phyloP scores from a whole-genome alignment of 2,888 invertebrate genomes.

The Sarcophaga carnaria region DNA sequence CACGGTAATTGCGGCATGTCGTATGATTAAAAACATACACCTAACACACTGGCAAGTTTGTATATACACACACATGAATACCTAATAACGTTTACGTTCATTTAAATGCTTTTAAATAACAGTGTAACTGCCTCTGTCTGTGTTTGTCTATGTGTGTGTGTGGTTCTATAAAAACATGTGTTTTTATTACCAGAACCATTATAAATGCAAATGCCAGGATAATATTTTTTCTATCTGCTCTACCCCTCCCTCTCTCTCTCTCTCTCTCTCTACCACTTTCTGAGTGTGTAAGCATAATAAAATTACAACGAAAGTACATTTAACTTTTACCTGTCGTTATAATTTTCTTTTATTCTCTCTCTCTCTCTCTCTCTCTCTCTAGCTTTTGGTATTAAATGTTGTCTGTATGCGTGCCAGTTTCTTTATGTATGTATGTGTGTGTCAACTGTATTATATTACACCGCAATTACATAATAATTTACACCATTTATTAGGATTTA shows the following conservation, averaged over 20 bases:
- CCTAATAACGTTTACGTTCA: no score
- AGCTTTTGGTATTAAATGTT: no score
- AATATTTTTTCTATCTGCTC: constrained; percentile 1
- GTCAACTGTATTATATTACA: constrained; percentile 20
- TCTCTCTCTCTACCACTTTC: neutral
- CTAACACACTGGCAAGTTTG: neutral
- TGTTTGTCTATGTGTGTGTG: neutral
- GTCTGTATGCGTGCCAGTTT: neutral
- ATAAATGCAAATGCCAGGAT: constrained; percentile 15
- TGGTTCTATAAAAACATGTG: neutral
- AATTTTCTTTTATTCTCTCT: neutral
- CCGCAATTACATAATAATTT: constrained; percentile 27
- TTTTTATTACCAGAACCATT: neutral
- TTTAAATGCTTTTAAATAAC: no score
- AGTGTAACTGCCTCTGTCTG: no score
- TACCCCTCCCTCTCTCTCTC: neutral
- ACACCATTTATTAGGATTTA: constrained; percentile 7
- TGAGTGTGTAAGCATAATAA: neutral
- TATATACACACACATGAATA: no score
- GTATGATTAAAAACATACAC: neutral
- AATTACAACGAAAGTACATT: constrained; percentile 19
- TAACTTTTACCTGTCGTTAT: constrained; percentile 1
- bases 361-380: neutral
- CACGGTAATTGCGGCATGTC: neutral
- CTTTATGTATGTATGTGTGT: neutral